Percentiles rank a stretch among this genome's conserved stretches.
These are phyloP conservation scores for Alviniconcha strummeri DNA, from an alignment of 2,888 invertebrate species.

Conservation along the genomic window DNA sequence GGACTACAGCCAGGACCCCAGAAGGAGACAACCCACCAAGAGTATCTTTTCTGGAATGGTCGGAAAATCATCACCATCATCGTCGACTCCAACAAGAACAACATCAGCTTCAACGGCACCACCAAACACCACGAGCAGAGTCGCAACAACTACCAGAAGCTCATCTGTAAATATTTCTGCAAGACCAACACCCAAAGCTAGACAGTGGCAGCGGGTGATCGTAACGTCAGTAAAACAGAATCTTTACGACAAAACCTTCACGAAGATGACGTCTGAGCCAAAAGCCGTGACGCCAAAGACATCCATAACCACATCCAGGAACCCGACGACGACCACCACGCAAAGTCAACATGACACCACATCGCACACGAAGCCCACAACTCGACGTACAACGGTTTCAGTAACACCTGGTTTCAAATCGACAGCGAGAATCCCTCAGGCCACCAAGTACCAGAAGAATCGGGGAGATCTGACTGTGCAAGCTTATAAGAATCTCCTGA, in stretches of 20 bases:
- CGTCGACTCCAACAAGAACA: background rate
- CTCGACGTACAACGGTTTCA: too few species aligned
- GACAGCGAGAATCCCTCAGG: too few species aligned
- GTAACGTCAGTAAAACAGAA: background rate
- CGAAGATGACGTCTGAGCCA: too few species aligned
- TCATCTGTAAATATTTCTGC: background rate
- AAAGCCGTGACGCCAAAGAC: too few species aligned
- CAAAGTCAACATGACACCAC: too few species aligned
- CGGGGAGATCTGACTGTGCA: background rate
- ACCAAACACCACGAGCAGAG: background rate
- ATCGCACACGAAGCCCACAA: too few species aligned
- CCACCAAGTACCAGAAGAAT: background rate
- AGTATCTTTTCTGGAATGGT: slow-evolving; percentile 1
- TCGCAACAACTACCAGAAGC: background rate
- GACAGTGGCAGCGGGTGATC: background rate
- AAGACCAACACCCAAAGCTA: background rate
- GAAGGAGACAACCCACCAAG: background rate
- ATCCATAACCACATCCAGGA: too few species aligned
- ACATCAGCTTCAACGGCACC: background rate
- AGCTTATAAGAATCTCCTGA: background rate
- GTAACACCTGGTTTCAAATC: too few species aligned
- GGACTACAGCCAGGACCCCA: background rate
- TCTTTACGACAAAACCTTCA: too few species aligned
- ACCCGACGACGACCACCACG: too few species aligned
- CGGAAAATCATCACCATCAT: too few species aligned